phyloP scores from a whole-genome alignment of 2,113 vertebrate species.

The Myotis davidii region DNA sequence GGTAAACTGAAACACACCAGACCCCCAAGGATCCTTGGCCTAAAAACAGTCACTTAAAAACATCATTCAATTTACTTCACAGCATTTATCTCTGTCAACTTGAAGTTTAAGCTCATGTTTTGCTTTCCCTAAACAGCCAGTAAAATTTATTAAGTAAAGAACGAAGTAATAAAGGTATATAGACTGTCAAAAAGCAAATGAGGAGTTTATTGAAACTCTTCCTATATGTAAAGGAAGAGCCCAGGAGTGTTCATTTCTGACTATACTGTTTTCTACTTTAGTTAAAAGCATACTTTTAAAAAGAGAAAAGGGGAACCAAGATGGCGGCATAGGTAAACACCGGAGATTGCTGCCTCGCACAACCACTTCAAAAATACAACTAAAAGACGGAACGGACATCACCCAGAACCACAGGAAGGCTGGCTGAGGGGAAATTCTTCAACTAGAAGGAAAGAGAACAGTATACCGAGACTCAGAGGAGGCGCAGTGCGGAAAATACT shows the following conservation, averaged over 20 bases:
- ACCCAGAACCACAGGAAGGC: no score
- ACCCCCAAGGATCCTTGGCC: not conserved
- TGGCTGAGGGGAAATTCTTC: no score
- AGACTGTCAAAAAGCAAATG: conserved; percentile 4
- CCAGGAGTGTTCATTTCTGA: not conserved
- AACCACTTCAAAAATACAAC: no score
- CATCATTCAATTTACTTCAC: not conserved
- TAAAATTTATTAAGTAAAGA: not conserved
- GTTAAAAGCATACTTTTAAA: conserved; percentile 39
- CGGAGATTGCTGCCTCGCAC: no score
- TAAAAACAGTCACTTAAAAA: not conserved
- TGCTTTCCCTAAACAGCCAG: not conserved
- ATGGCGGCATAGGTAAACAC: no score
- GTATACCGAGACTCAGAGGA: no score
- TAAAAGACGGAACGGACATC: no score
- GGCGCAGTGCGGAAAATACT: no score
- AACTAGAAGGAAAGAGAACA: no score
- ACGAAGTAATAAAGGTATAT: not conserved
- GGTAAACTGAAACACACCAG: not conserved
- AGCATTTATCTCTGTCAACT: not conserved
- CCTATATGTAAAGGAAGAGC: not conserved
- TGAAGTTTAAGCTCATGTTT: not conserved
- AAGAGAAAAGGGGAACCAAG: not conserved
- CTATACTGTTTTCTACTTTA: not conserved
- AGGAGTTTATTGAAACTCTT: not conserved